These are phyloP conservation scores for Addax nasomaculatus DNA, from an alignment of 2,113 vertebrate species.

Conservation along the genomic window DNA sequence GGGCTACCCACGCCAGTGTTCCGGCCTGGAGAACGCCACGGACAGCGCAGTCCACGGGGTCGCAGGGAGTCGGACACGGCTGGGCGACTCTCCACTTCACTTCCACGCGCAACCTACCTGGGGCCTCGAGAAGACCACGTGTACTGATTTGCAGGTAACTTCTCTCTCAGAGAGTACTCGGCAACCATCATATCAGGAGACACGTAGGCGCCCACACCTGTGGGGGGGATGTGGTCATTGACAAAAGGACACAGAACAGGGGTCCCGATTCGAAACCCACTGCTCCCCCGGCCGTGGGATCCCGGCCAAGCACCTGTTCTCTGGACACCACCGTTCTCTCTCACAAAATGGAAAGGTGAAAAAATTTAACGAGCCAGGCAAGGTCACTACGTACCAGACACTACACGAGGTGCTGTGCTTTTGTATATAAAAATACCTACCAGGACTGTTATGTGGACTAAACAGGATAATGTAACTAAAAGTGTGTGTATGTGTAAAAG, in stretches of 20 bases:
- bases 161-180: conserved; percentile 97
- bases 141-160: conserved; percentile 97
- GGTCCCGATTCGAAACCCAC: background rate
- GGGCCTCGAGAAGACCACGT: conserved; percentile 99
- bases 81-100: accelerated
- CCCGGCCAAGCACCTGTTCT: background rate
- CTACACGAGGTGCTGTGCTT: background rate
- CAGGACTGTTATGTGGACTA: background rate
- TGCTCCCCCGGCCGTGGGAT: background rate
- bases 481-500: background rate
- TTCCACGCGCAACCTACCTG: conserved; percentile 74
- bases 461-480: background rate
- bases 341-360: background rate
- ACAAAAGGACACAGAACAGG: background rate
- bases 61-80: accelerated
- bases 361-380: background rate
- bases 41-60: accelerated
- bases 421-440: background rate
- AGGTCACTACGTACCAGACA: background rate
- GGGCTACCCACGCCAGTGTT: accelerated
- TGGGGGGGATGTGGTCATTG: background rate
- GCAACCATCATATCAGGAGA: conserved; percentile 99
- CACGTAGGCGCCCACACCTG: conserved; percentile 97
- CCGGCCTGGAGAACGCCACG: accelerated
- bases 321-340: background rate